Evolutionary conservation across 1,140 invertebrate genomes (phyloP), one percentile per base, ranked within the genome.

Genomic region (Diploscapter pachys): DNA sequence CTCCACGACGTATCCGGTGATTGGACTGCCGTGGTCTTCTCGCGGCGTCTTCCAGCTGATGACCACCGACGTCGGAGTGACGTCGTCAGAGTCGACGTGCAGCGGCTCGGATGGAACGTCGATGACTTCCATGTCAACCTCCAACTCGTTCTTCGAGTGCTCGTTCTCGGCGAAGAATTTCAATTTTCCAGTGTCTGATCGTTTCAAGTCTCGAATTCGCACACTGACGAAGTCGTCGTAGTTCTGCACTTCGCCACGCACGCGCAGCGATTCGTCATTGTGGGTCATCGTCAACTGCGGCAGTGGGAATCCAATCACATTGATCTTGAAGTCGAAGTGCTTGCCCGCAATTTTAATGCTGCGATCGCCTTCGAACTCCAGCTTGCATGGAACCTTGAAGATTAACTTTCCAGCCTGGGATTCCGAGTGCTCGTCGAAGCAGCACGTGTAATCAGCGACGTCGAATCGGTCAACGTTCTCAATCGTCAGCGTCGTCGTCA

Each of bases 1-100:
- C 70, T 83, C 82, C 61, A 83, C 78, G 49, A 80, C 56, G 62
- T 82, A 83, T 51, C 80, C 72, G 51, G 80, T 76, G 31, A 83
- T 65, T 9, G 69, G 67, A 5, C 67, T 56, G 66, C 81, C 75
- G 53, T 69, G 59, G 54, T 78, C 61, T 55, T 80, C 67, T n/a
- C 50, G 9, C 0, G 77, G 72, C 3, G 54, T 31, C 9, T 80
- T 59, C 83, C 83, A 83, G 49, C 31, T 52, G 2, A 83, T 13
- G 56, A 80, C 73, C 50, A 79, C 80, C 52, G 70, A 67, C 11
- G 71, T 72, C 4, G 63, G 52, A 50, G 76, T 56, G 5, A 82
- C 51, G 11, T 54, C 54, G 2, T 5, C 8, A n/a, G 52, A 9
- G 50, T 51, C 6, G 6, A 74, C 57, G 2, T 65, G 54, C 11